Base-by-base conservation (phyloP, 2,113 vertebrate species). In the Crypturellus undulatus region DNA sequence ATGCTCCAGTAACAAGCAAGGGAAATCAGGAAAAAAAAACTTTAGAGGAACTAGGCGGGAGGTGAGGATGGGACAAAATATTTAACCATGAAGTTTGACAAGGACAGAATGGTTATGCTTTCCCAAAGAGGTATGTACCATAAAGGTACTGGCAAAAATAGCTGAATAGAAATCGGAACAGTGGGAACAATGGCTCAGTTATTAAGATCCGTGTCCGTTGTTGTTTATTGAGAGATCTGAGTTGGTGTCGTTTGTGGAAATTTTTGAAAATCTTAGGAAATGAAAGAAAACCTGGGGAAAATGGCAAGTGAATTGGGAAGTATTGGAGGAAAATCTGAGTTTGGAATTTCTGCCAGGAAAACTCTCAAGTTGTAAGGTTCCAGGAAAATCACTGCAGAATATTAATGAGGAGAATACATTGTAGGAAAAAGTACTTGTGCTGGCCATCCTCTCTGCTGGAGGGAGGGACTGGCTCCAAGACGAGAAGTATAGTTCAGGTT, bases 141-240 rank as follows among this genome's bases (percentile, higher is more conserved):
- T 49, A 0, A 0, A 36, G 3, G 15, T 8, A 10, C n/a, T 84
- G 60, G 73, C 30, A 76, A 59, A 28, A 10, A 10, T n/a, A 59
- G 75, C 62, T 56, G 45, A 84, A 56, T 3, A 0, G 0, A 54
- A 71, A 56, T 1, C 36, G n/a, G 47, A 51, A 45, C 75, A 79
- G 16, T 47, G 42, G 45, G 25, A 90, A 78, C 10, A 78, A 12
- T 0, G 0, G 26, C 24, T 70, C 52, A 63, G 59, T 79, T 78
- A 51, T 38, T 72, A 80, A 69, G 19, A 75, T 30, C 4, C 60
- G 4, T 21, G 17, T 51, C 34, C 40, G 32, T 51, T 60, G 8
- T 8, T 54, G 52, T 64, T 69, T 59, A 25, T 65, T 49, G 73
- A 47, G 32, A 47, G 51, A 63, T 2, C 17, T 45, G 11, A 70